Conservation (phyloP, 2,888 invertebrate genomes). For the Drosophila vallismaia region DNA sequence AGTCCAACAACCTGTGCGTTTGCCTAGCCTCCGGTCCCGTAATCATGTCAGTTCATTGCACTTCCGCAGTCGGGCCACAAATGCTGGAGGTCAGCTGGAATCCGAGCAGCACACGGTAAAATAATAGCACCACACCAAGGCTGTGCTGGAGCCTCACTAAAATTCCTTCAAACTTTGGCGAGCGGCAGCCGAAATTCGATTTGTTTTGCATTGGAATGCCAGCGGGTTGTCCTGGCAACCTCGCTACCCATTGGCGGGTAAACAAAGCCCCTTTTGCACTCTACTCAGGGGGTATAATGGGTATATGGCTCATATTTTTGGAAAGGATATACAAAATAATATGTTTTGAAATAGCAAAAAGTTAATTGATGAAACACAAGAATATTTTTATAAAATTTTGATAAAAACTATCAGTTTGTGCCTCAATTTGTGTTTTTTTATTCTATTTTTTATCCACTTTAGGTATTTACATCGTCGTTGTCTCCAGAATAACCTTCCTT, state of each 20-base stretch:
- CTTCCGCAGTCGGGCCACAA: constrained; percentile 26
- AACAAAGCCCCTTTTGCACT: constrained; percentile 27
- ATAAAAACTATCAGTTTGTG: background rate
- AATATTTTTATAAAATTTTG: background rate
- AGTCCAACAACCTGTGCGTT: constrained; percentile 89
- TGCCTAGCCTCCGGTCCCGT: constrained; percentile 81
- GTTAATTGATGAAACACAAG: too few species aligned
- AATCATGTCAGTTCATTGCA: constrained; percentile 78
- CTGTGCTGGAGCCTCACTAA: constrained; percentile 49
- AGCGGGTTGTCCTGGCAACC: constrained; percentile 64
- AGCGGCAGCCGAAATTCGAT: constrained; percentile 47
- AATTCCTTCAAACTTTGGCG: constrained; percentile 60
- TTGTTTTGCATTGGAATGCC: constrained; percentile 77
- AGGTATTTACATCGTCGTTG: background rate
- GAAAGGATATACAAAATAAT: background rate
- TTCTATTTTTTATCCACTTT: background rate
- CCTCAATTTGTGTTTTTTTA: background rate
- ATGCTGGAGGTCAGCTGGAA: constrained; percentile 14
- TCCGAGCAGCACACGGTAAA: constrained; percentile 30
- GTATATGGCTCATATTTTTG: background rate
- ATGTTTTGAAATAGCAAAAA: background rate
- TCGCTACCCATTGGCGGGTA: constrained; percentile 31
- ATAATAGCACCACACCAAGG: constrained; percentile 54
- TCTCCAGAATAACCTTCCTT: constrained; percentile 15
- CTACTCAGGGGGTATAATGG: background rate